phyloP scores from a whole-genome alignment of 92 coral and sea anemone species.

The Blastomussa wellsi region DNA sequence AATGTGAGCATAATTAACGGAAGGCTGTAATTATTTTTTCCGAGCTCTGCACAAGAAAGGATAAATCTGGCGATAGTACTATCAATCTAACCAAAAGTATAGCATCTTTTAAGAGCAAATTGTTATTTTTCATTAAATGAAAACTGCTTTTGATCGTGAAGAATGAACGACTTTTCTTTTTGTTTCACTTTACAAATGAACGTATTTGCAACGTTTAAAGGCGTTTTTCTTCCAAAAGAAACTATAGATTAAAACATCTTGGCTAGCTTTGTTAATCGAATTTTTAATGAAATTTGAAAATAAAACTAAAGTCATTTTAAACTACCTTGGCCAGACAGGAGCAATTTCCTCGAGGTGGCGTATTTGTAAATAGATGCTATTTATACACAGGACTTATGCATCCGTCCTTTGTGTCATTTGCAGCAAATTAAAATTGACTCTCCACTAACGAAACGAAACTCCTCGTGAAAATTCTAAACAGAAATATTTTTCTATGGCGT shows the following conservation, averaged over 20 bases:
- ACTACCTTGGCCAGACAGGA: constrained; percentile 8
- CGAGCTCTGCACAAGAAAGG: background rate
- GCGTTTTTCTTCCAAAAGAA: background rate
- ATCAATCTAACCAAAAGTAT: background rate
- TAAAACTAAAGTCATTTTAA: constrained; percentile 1
- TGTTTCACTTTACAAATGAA: background rate
- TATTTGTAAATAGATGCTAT: constrained; percentile 34
- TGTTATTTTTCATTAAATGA: constrained; percentile 9
- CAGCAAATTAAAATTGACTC: constrained; percentile 25
- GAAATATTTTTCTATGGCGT: background rate
- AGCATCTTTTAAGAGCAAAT: background rate
- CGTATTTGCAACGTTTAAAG: background rate
- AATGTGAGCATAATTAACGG: background rate
- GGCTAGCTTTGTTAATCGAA: background rate
- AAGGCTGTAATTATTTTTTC: background rate
- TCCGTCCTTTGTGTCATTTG: background rate
- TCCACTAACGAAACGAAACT: background rate
- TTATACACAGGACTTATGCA: constrained; percentile 9
- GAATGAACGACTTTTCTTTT: background rate
- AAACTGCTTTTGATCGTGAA: background rate
- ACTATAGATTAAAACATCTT: background rate
- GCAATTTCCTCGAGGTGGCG: constrained; percentile 15
- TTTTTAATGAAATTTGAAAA: constrained; percentile 15
- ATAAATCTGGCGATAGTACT: background rate
- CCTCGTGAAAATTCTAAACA: background rate